Percentiles rank a stretch among this genome's conserved stretches.
Evolutionary conservation across 92 coral and sea anemone species (phyloP).

Genomic region (Epizoanthus stellaris): DNA sequence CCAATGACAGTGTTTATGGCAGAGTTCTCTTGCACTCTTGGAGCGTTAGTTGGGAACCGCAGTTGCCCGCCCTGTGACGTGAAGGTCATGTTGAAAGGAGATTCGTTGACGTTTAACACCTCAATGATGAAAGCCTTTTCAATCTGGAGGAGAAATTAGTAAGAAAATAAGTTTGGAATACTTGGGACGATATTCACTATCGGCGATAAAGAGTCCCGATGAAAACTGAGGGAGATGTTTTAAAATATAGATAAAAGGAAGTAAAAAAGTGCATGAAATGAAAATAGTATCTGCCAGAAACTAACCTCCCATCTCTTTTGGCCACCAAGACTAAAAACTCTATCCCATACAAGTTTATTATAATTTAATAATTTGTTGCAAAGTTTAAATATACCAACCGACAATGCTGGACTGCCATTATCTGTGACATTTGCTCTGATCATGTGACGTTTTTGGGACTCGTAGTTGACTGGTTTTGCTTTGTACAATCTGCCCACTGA

Average conservation of each 20-base stretch:
- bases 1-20: slow-evolving; percentile 69
- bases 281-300: too few relatives aligned
- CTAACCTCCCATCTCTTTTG: background rate
- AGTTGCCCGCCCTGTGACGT: slow-evolving; percentile 78
- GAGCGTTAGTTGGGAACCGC: slow-evolving; percentile 65
- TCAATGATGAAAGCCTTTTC: slow-evolving; percentile 80
- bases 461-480: slow-evolving; percentile 78
- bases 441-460: slow-evolving; percentile 73
- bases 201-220: too few relatives aligned
- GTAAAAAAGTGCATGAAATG: too few relatives aligned
- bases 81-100: slow-evolving; percentile 80
- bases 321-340: background rate
- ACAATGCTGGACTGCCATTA: slow-evolving; percentile 81
- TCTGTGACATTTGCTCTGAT: slow-evolving; percentile 79
- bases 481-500: slow-evolving; percentile 73
- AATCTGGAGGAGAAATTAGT: slow-evolving; percentile 57
- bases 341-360: background rate
- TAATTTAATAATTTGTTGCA: background rate
- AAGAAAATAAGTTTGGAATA: background rate
- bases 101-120: slow-evolving; percentile 87
- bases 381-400: slow-evolving; percentile 45
- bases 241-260: too few relatives aligned
- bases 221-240: too few relatives aligned
- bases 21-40: slow-evolving; percentile 79
- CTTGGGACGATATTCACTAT: background rate